These are phyloP conservation scores for Metalampra italica DNA, from an alignment of 2,888 invertebrate genomes.

Conservation along the genomic window DNA sequence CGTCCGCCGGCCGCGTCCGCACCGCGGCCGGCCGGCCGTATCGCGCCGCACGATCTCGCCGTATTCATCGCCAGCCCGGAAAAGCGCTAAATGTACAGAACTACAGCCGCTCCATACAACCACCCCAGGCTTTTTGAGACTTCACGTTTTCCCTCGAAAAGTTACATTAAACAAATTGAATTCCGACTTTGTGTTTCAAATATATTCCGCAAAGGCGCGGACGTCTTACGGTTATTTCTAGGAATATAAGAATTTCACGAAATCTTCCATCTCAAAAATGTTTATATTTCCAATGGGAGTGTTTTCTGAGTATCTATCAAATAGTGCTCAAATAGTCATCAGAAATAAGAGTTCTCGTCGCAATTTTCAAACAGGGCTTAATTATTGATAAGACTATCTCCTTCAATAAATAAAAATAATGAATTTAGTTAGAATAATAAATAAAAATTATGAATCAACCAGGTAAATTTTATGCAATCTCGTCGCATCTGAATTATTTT, in stretches of 20 bases:
- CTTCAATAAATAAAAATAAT: no score
- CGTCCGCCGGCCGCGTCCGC: constrained; percentile 30
- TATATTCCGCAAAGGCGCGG: constrained; percentile 30
- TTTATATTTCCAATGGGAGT: background rate
- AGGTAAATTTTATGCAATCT: no score
- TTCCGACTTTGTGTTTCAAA: constrained; percentile 48
- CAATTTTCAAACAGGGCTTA: no score
- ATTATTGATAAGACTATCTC: no score
- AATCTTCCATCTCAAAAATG: background rate
- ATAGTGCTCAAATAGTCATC: background rate
- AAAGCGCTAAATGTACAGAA: constrained; percentile 64
- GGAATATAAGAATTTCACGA: constrained; percentile 7
- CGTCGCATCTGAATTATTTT: no score
- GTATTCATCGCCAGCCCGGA: constrained; percentile 63
- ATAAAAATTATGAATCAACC: no score
- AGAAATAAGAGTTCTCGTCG: no score
- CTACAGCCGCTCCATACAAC: constrained; percentile 40
- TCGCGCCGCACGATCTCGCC: constrained; percentile 64
- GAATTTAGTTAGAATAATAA: no score
- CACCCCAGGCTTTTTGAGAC: constrained; percentile 60
- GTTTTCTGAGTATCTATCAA: background rate
- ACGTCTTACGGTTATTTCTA: constrained; percentile 15
- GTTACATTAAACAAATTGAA: constrained; percentile 72
- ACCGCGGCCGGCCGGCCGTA: constrained; percentile 36
- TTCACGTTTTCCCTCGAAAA: constrained; percentile 50